Base-by-base conservation (phyloP, 2,888 invertebrate genomes). In the Syrista parreyssii region DNA sequence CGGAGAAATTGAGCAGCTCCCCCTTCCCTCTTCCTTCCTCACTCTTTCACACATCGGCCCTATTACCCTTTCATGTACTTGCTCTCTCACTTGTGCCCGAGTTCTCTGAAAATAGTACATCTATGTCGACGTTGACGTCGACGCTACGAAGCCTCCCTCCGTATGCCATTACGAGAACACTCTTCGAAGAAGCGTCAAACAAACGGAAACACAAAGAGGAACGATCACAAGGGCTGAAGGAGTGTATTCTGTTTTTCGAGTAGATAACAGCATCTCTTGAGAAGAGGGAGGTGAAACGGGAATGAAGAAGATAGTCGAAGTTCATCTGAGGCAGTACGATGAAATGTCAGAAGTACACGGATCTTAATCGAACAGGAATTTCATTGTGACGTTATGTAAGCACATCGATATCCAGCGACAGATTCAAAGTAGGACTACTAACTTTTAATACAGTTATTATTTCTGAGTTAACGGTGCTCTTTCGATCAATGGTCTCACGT, bases 111-210 rank as follows among this genome's bases (percentile, higher is more conserved):
- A 23, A 9, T 55, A 23, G 9, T 55, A 23, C 55, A 23, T 55
- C 55, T 23, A 23, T 23, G 55, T 55, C 55, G 55, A 23, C 55
- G 55, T 55, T 1, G 55, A 55, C 55, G 55, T 55, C 23, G 23
- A 55, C 55, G 55, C 23, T 55, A 23, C 55, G 9, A 23, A 55
- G 55, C n/a, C n/a, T n/a, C n/a, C n/a, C n/a, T n/a, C n/a, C n/a
- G n/a, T n/a, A 55, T 55, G 55, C 55, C 55, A 55, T 55, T 55
- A 55, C 55, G 23, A 55, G 55, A 23, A 55, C 23, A 23, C 55
- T 23, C 23, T 55, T 23, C 55, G 55, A 9, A 23, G 71, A 71
- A 71, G 71, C 71, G 71, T 71, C 71, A 71, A 71, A 71, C 71
- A 31, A 33, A 33, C 23, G 33, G 31, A 71, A 71, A 71, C 31